Evolutionary conservation across 2,888 invertebrate species (phyloP).

Genomic region (Campopleginae sp.): DNA sequence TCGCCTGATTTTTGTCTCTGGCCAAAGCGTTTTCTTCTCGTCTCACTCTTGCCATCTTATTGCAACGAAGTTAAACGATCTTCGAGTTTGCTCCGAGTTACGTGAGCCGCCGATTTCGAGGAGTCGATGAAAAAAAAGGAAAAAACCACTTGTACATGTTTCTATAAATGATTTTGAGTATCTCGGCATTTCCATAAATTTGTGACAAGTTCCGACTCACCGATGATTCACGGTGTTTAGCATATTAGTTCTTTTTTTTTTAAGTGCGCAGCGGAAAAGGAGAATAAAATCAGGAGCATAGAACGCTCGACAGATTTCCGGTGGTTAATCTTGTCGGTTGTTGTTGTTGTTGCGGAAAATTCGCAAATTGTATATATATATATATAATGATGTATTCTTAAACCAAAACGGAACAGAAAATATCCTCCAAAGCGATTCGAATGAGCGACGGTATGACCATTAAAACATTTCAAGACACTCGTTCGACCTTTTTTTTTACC

Average conservation of each 20-base stretch:
- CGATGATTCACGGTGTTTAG: conserved; percentile 34
- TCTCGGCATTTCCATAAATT: conserved; percentile 54
- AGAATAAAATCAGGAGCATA: conserved; percentile 10
- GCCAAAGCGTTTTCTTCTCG: not conserved
- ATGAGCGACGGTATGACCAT: not conserved
- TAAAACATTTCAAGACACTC: conserved; percentile 18
- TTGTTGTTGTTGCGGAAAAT: conserved; percentile 34
- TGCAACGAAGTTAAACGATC: not conserved
- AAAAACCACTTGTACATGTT: conserved; percentile 54
- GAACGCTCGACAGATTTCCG: conserved; percentile 17
- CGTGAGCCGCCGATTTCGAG: not conserved
- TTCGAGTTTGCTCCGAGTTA: not conserved
- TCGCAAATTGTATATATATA: conserved; percentile 49
- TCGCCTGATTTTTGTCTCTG: not conserved
- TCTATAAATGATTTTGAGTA: conserved; percentile 57
- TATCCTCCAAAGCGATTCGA: conserved; percentile 9
- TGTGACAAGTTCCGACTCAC: conserved; percentile 43
- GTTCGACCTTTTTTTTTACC: not conserved
- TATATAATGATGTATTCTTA: conserved; percentile 32
- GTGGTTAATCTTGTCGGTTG: conserved; percentile 13
- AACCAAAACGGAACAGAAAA: conserved; percentile 1
- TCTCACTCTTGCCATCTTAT: not conserved
- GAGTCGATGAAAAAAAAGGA: not conserved
- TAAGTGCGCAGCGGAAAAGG: conserved; percentile 22
- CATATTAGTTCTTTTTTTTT: conserved; percentile 46